Evolutionary conservation across 2,113 vertebrate genomes (phyloP).

Genomic region (Odontophorus gujanensis): DNA sequence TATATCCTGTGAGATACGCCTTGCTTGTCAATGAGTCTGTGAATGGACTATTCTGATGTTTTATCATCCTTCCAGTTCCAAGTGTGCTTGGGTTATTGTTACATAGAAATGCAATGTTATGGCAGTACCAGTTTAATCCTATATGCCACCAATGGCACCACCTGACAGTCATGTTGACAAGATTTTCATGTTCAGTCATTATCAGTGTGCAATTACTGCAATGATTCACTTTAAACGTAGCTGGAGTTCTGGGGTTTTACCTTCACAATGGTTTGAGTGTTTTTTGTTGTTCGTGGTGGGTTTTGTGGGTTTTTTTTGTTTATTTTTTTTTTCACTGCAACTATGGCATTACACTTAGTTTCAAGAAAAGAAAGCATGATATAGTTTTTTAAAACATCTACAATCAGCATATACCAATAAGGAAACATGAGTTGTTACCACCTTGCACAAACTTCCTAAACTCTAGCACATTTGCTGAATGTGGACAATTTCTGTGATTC

Average conservation of each 20-base stretch:
- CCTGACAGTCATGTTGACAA: not conserved
- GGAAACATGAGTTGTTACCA: not conserved
- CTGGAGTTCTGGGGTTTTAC: not conserved
- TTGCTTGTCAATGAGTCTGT: not conserved
- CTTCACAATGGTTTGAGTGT: not conserved
- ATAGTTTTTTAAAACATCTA: not conserved
- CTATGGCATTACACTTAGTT: not conserved
- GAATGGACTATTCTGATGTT: not conserved
- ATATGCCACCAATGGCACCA: fast-evolving
- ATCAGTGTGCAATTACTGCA: not conserved
- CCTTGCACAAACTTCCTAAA: not conserved
- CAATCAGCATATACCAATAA: not conserved
- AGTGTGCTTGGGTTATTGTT: not conserved
- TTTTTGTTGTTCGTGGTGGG: too few species aligned
- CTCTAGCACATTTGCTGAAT: not conserved
- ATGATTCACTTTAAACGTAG: not conserved
- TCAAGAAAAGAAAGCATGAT: not conserved
- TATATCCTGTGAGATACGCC: not conserved
- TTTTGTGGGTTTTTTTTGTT: too few species aligned
- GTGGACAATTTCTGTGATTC: not conserved
- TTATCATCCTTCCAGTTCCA: not conserved
- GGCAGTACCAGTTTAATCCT: not conserved
- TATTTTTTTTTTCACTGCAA: not conserved
- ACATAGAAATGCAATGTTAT: not conserved
- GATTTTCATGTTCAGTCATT: not conserved